Base-by-base conservation (phyloP, 1,140 invertebrate genomes). In the Drosophila navojoa region DNA sequence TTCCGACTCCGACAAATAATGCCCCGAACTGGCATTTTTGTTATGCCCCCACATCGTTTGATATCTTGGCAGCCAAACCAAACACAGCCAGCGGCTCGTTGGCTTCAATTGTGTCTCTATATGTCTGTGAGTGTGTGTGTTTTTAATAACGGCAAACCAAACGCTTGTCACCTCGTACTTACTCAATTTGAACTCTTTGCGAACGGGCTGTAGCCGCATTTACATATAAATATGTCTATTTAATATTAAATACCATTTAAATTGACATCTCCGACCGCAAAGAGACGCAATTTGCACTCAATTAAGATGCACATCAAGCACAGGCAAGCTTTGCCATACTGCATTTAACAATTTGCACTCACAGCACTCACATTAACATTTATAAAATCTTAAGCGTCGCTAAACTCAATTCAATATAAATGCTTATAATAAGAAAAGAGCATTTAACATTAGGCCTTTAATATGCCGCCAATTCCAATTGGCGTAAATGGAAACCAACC, bases 181-280 rank as follows among this genome's bases (percentile, higher is more conserved):
- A 32, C n/a, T 16, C 42, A 45, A 16, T 45, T 58, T 27, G 19
- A 59, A 66, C 62, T 66, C 53, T 67, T 67, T 58, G 44, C 11
- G n/a, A 54, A 59, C 54, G 19, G 50, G 52, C 38, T 15, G 15
- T 15, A 35, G 47, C 29, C 38, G 29, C 42, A 72, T 72, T 72
- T 59, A 67, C 70, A 72, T 72, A 59, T 67, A 67, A 72, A 72
- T 72, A 59, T 67, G 70, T 67, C 52, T 67, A 59, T 57, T 67
- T 59, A 70, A 55, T 35, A 27, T 53, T 35, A 45, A 54, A 45
- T 70, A 62, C 38, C 40, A 52, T 50, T 52, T 9, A 50, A 44
- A 53, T 68, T 58, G 42, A 19, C 44, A 47, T 19, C 42, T 42
- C 16, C 57, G 44, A n/a, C 57, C 25, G 57, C 57, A 59, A 59